Conservation (phyloP, 2,113 vertebrate species). For the Cepphus grylle region DNA sequence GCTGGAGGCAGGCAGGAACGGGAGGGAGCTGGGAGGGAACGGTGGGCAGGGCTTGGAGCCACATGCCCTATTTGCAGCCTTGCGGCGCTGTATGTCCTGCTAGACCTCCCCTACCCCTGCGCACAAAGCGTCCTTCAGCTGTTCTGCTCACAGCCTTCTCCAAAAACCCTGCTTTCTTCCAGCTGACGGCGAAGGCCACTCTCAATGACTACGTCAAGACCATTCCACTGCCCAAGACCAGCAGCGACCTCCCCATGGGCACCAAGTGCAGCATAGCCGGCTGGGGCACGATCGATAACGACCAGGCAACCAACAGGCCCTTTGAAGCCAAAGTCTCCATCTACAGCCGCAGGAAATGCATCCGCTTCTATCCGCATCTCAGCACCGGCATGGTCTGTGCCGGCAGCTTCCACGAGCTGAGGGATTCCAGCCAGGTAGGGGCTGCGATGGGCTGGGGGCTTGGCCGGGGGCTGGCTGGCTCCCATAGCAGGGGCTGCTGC, state of each 20-base stretch:
- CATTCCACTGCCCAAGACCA: background rate
- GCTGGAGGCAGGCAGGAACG: background rate
- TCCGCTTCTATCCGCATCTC: background rate
- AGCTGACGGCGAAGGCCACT: constrained; percentile 12
- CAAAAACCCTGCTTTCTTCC: background rate
- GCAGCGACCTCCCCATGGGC: background rate
- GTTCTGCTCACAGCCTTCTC: background rate
- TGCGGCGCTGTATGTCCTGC: background rate
- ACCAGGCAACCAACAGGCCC: background rate
- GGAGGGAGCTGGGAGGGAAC: background rate
- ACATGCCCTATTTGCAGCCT: rapidly evolving
- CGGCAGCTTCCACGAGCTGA: background rate
- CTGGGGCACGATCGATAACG: background rate
- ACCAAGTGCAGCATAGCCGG: background rate
- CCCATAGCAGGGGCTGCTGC: background rate
- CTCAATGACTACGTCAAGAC: constrained; percentile 8
- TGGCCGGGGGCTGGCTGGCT: rapidly evolving
- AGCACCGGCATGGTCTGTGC: constrained; percentile 47
- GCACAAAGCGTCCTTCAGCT: background rate
- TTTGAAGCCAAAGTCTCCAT: constrained; percentile 60
- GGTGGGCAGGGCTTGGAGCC: background rate
- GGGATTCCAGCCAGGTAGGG: constrained; percentile 51
- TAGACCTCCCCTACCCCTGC: background rate
- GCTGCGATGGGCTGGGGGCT: background rate
- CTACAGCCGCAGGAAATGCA: constrained; percentile 44